These are phyloP conservation scores for Chaetodon trifascialis DNA, from an alignment of 2,113 vertebrate species.

Conservation along the genomic window DNA sequence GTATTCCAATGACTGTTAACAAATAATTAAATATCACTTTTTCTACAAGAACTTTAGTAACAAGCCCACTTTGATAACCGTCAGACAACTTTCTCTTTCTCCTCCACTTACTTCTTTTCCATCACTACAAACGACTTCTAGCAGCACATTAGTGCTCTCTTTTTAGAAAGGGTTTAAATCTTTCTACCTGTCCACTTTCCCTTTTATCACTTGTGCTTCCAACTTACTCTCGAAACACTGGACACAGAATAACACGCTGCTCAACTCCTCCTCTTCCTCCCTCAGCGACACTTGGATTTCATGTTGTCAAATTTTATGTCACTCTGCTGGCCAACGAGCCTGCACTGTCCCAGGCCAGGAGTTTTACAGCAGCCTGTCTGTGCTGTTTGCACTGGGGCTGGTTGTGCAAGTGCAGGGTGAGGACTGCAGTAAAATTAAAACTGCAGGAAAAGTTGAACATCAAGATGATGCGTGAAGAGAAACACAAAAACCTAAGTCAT, in stretches of 20 bases:
- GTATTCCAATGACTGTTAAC: constrained; percentile 1
- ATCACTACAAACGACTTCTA: constrained; percentile 21
- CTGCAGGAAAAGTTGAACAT: not conserved
- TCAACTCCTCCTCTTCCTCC: constrained; percentile 25
- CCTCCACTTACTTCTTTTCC: constrained; percentile 3
- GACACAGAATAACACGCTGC: constrained; percentile 24
- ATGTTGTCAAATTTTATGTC: constrained; percentile 56
- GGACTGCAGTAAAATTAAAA: not conserved
- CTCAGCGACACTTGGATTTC: constrained; percentile 49
- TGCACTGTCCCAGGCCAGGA: constrained; percentile 39
- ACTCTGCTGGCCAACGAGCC: constrained; percentile 46
- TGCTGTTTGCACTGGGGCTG: constrained; percentile 22
- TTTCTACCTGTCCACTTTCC: constrained; percentile 34
- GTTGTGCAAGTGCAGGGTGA: constrained; percentile 21
- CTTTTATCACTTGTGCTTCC: constrained; percentile 29
- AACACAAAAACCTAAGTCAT: not conserved
- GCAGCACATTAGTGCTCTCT: constrained; percentile 13
- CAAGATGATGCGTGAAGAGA: constrained; percentile 8
- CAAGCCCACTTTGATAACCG: not conserved
- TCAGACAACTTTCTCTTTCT: not conserved
- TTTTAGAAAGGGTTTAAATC: constrained; percentile 30
- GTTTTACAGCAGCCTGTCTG: constrained; percentile 44
- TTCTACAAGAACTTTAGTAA: not conserved
- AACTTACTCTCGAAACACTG: constrained; percentile 24
- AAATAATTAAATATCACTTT: not conserved